Evolutionary conservation across 2,797 vertebrate species (phyloP).

Genomic region (Bryconaethiops microstoma): DNA sequence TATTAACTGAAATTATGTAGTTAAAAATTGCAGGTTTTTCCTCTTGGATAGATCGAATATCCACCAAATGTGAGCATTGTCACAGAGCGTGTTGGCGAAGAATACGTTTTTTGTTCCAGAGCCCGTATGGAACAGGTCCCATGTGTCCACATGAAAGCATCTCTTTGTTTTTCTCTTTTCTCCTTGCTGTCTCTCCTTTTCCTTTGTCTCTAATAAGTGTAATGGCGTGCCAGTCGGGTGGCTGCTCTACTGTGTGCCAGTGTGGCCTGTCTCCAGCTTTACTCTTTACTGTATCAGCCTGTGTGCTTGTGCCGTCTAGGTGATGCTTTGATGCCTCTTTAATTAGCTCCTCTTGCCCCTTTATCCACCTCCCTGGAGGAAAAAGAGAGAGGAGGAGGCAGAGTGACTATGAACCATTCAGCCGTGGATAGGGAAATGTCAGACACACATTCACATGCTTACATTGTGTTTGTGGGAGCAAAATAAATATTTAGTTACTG

Average conservation of each 20-base stretch:
- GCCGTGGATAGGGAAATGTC: not conserved
- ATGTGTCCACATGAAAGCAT: not conserved
- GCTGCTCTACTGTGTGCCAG: slow-evolving; percentile 2
- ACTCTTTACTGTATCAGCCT: slow-evolving; percentile 4
- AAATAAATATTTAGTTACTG: not conserved
- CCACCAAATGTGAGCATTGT: slow-evolving; percentile 11
- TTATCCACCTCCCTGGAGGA: not conserved
- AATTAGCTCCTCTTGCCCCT: slow-evolving; percentile 5
- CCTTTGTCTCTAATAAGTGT: slow-evolving; percentile 1
- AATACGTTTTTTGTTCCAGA: not conserved
- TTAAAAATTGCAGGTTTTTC: not conserved
- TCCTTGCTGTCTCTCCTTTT: not conserved
- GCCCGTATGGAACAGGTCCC: not conserved
- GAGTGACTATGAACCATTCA: not conserved
- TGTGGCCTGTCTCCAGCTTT: slow-evolving; percentile 10
- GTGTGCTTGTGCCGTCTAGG: slow-evolving; percentile 8
- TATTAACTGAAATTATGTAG: slow-evolving; percentile 14
- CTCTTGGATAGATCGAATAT: not conserved
- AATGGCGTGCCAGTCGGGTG: slow-evolving; percentile 8
- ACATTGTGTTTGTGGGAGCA: not conserved
- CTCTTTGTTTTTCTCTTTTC: not conserved
- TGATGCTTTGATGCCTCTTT: slow-evolving; percentile 9
- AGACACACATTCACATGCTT: not conserved
- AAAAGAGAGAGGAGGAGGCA: not conserved
- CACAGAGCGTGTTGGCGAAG: not conserved